Evolutionary conservation across 1,140 invertebrate species (phyloP).

Genomic region (Colletes gigas): DNA sequence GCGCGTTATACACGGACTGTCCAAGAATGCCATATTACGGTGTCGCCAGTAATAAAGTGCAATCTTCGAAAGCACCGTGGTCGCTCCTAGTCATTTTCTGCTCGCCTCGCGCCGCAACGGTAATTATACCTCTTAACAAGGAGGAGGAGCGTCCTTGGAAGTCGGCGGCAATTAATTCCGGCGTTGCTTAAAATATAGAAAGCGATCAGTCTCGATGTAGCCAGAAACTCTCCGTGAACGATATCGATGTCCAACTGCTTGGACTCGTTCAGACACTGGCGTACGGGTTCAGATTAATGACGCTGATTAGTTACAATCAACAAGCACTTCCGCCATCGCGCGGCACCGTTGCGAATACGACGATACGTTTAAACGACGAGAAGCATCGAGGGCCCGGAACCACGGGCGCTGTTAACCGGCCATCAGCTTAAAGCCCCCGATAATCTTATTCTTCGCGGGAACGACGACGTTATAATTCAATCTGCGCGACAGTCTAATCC

Average conservation of each 20-base stretch:
- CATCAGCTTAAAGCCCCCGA: constrained; percentile 19
- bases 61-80: too few relatives aligned
- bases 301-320: constrained; percentile 45
- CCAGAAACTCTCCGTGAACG: neutral
- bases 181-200: constrained; percentile 11
- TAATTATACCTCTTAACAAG: neutral
- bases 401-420: constrained; percentile 14
- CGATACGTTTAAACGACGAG: neutral
- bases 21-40: too few relatives aligned
- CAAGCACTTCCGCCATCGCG: constrained; percentile 25
- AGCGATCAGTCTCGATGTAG: constrained; percentile 9
- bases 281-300: constrained; percentile 15
- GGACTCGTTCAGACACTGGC: constrained; percentile 6
- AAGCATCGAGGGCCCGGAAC: neutral
- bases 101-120: too few relatives aligned
- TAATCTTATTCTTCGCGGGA: constrained; percentile 30
- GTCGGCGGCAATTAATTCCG: neutral
- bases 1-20: too few relatives aligned
- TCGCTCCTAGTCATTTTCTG: too few relatives aligned
- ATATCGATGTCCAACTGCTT: constrained; percentile 15
- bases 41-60: too few relatives aligned
- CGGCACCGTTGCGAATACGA: neutral
- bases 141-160: neutral
- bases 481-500: constrained; percentile 42
- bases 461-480: constrained; percentile 39